These are phyloP conservation scores for Lepeophtheirus nordmannii DNA, from an alignment of 2,888 invertebrate species.

Conservation along the genomic window DNA sequence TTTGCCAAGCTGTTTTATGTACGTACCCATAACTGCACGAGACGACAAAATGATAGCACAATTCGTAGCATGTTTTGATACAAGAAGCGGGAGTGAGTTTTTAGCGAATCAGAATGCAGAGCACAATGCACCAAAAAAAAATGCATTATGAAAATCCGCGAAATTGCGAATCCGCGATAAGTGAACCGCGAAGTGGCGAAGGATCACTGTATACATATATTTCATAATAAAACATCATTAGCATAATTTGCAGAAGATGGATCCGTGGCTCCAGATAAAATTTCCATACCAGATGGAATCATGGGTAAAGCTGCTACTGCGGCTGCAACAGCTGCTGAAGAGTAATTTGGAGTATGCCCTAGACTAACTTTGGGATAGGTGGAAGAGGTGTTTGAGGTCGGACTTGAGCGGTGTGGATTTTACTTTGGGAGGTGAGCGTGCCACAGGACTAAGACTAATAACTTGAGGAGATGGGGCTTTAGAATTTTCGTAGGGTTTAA, in stretches of 20 bases:
- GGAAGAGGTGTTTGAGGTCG: slow-evolving; percentile 25
- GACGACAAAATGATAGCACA: too few species aligned
- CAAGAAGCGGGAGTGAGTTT: too few species aligned
- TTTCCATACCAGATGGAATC: slow-evolving; percentile 24
- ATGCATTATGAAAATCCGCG: too few species aligned
- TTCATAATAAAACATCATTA: too few species aligned
- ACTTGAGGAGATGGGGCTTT: slow-evolving; percentile 25
- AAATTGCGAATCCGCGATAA: too few species aligned
- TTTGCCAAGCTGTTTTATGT: too few species aligned
- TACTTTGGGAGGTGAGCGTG: slow-evolving; percentile 4
- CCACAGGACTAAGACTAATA: slow-evolving; percentile 15
- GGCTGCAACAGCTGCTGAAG: not conserved
- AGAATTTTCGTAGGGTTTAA: slow-evolving; percentile 28
- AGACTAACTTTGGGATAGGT: slow-evolving; percentile 25
- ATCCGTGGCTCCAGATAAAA: slow-evolving; percentile 27
- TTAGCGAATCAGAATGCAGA: too few species aligned
- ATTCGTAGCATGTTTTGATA: too few species aligned
- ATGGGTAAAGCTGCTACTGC: slow-evolving; percentile 5
- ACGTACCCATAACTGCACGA: too few species aligned
- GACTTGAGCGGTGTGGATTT: slow-evolving; percentile 2
- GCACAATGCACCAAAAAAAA: too few species aligned
- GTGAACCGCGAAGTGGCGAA: too few species aligned
- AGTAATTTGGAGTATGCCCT: not conserved
- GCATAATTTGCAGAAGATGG: slow-evolving; percentile 27
- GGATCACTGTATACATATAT: too few species aligned